Evolutionary conservation across 2,797 vertebrate species (phyloP), one percentile per base, ranked within the genome.

Genomic region (Cyprinella venusta): DNA sequence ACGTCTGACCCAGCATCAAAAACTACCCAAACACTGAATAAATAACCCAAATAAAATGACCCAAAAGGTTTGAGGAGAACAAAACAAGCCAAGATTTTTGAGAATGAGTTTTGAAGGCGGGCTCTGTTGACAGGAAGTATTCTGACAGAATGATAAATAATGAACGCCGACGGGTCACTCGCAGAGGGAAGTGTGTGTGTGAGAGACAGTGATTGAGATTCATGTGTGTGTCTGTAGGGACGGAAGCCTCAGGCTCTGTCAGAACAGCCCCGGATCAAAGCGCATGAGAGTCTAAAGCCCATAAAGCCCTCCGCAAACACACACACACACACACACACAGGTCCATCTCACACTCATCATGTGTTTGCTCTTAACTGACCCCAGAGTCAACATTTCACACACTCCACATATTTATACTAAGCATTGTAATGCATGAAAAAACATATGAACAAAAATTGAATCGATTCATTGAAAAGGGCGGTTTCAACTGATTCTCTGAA

Each of bases 221-320:
- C 21, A 36, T 75, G 61, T 38, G 71, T 89, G 87, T 88, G 84
- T 89, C 89, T 92, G 84, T 88, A 86, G 90, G 91, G 92, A 91
- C 88, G 87, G 90, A 90, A 91, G 92, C 93, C 93, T 71, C 84
- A 89, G 92, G 94, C 93, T 92, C 93, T 94, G 94, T 94, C 93
- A 95, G 93, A 93, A 93, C 91, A 93, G 91, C 92, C 90, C 74
- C 86, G 92, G 93, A 94, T 95, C 92, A 95, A 95, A 95, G 94
- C 91, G 88, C 89, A 84, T 85, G 92, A 89, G 83, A 83, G 90
- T 87, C 89, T 87, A 85, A 61, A 64, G 80, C 83, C 54, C 52
- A 54, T 30, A 45, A 33, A 38, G 18, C 71, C 82, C 89, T 26
- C 24, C 13, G 59, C 24, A 63, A 3, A 30, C 59, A 63, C 59